These are phyloP conservation scores for Ailurus styani DNA, from an alignment of 2,113 vertebrate genomes.

Conservation along the genomic window DNA sequence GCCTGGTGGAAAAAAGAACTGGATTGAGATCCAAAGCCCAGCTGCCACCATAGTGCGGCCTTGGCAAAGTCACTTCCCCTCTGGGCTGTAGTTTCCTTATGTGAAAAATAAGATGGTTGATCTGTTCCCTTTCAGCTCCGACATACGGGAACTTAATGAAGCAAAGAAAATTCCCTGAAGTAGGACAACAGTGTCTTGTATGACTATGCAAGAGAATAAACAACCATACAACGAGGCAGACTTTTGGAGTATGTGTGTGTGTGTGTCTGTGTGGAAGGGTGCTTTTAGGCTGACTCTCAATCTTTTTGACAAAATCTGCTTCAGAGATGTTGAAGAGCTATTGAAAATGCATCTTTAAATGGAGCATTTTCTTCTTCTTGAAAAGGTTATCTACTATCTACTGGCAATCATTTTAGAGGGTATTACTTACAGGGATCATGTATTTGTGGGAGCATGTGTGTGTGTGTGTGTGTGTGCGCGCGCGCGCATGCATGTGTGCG, in stretches of 20 bases:
- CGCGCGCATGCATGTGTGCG: not conserved
- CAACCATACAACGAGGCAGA: not conserved
- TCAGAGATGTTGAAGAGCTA: not conserved
- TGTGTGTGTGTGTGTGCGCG: not conserved
- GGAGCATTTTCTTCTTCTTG: not conserved
- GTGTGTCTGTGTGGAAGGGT: too few relatives aligned
- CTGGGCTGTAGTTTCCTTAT: not conserved
- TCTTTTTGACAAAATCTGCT: constrained; percentile 21
- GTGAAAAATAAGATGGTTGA: not conserved
- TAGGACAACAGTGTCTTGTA: fast-evolving
- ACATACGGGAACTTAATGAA: not conserved
- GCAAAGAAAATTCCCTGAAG: not conserved
- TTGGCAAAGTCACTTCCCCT: not conserved
- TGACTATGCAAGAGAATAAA: not conserved
- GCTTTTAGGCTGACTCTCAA: not conserved
- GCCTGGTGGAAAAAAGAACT: not conserved
- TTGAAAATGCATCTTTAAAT: constrained; percentile 25
- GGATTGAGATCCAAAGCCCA: not conserved
- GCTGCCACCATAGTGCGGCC: not conserved
- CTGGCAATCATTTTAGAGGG: constrained; percentile 59
- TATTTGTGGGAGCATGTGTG: not conserved
- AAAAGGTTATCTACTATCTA: constrained; percentile 48
- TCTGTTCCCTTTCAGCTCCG: not conserved
- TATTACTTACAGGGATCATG: not conserved
- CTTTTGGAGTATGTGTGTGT: not conserved